Evolutionary conservation across 1,140 invertebrate genomes (phyloP).

Genomic region (Dinoponera quadriceps): DNA sequence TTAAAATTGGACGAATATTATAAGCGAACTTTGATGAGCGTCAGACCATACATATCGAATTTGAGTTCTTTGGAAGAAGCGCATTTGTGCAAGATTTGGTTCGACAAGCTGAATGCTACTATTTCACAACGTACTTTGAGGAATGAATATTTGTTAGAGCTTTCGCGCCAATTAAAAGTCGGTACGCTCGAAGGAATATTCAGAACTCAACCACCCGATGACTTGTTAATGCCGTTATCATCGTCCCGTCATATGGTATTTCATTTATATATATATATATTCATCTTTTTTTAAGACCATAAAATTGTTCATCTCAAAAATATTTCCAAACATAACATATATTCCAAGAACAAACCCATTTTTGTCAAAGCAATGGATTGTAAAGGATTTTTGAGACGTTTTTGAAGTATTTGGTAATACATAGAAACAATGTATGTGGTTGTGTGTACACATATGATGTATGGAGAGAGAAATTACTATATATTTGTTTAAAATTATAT

Average conservation of each 20-base stretch:
- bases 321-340: background rate
- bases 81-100: constrained; percentile 80
- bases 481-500: too few species aligned
- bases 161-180: constrained; percentile 78
- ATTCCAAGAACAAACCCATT: too few species aligned
- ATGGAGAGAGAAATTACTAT: too few species aligned
- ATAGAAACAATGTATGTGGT: constrained; percentile 28
- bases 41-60: constrained; percentile 77
- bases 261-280: too few species aligned
- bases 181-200: constrained; percentile 79
- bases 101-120: constrained; percentile 79
- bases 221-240: constrained; percentile 63
- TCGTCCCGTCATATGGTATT: constrained; percentile 64
- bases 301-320: too few species aligned
- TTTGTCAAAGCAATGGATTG: too few species aligned
- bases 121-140: constrained; percentile 76
- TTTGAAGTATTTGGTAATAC: background rate
- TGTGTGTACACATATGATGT: background rate
- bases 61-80: constrained; percentile 73
- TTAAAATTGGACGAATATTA: constrained; percentile 80
- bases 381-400: constrained; percentile 16
- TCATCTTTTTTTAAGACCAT: too few species aligned
- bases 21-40: constrained; percentile 76
- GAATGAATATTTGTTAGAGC: constrained; percentile 81
- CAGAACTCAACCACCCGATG: constrained; percentile 75